These are phyloP conservation scores for Irena cyanogastra DNA, from an alignment of 2,113 vertebrate genomes.

Conservation along the genomic window DNA sequence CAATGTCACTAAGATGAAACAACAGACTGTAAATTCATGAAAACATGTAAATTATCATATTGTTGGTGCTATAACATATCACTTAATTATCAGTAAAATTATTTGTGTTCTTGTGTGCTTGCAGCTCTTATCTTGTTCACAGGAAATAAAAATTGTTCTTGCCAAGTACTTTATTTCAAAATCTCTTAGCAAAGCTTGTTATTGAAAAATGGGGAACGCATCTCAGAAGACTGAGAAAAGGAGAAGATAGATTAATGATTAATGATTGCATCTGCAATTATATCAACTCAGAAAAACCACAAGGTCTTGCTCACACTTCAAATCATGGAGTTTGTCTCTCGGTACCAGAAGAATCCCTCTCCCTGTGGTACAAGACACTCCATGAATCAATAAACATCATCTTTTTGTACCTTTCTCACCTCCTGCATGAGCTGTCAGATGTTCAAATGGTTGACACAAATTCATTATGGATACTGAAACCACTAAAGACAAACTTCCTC, in stretches of 20 bases:
- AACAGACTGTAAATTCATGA: not conserved
- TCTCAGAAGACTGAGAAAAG: not conserved
- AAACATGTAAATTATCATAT: not conserved
- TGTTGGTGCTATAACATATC: not conserved
- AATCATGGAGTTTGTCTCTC: not conserved
- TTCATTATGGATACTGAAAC: not conserved
- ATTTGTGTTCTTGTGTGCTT: not conserved
- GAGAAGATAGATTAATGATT: not conserved
- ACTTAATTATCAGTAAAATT: not conserved
- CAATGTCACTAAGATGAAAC: not conserved
- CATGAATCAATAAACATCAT: not conserved
- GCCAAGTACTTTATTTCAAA: not conserved
- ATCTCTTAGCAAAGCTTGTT: not conserved
- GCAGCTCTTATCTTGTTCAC: not conserved
- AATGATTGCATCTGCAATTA: not conserved
- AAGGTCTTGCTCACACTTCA: not conserved
- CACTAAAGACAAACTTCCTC: not conserved
- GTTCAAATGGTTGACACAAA: not conserved
- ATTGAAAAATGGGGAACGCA: not conserved
- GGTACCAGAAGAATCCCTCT: not conserved
- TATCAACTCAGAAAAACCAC: not conserved
- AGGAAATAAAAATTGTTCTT: not conserved
- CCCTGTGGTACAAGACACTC: not conserved
- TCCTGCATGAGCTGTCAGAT: not conserved
- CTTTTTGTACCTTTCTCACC: not conserved